Conservation (phyloP, 1,140 invertebrate species). For the Condylostylus longicornis region DNA sequence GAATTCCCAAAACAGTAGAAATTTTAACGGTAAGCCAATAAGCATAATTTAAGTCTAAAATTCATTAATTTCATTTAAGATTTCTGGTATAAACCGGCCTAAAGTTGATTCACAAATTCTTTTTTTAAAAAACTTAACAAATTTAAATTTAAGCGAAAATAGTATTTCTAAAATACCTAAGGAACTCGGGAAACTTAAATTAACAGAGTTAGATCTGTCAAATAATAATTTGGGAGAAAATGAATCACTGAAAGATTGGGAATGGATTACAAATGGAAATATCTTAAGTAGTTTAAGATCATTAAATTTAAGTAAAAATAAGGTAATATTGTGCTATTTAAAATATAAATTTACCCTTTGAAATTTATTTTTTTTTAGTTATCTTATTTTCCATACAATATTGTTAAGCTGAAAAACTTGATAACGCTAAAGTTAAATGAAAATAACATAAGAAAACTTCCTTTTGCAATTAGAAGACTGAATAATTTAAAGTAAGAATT, state of each 20-base stretch:
- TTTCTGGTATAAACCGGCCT: conserved; percentile 42
- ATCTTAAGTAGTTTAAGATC: conserved; percentile 20
- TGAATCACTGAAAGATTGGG: conserved; percentile 37
- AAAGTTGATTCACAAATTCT: conserved; percentile 53
- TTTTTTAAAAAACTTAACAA: conserved; percentile 42
- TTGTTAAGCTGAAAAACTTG: conserved; percentile 35
- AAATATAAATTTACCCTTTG: neutral
- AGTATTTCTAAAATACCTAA: conserved; percentile 52
- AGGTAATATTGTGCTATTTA: conserved; percentile 10
- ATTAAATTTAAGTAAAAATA: conserved; percentile 24
- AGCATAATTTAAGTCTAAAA: conserved; percentile 7
- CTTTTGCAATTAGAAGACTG: conserved; percentile 44
- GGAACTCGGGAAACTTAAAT: conserved; percentile 47
- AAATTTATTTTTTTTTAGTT: conserved; percentile 1
- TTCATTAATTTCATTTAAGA: conserved; percentile 20
- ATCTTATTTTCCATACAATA: conserved; percentile 16
- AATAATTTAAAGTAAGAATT: conserved; percentile 36
- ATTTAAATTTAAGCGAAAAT: conserved; percentile 65
- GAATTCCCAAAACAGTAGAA: conserved; percentile 48
- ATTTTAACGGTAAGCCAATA: neutral
- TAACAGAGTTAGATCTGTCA: conserved; percentile 53
- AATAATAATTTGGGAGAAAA: conserved; percentile 50
- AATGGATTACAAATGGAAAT: conserved; percentile 42
- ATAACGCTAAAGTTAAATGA: conserved; percentile 44
- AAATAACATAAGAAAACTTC: conserved; percentile 43